Evolutionary conservation across 2,888 invertebrate species (phyloP), one percentile per base, ranked within the genome.

Genomic region (Spicauda simplicius): DNA sequence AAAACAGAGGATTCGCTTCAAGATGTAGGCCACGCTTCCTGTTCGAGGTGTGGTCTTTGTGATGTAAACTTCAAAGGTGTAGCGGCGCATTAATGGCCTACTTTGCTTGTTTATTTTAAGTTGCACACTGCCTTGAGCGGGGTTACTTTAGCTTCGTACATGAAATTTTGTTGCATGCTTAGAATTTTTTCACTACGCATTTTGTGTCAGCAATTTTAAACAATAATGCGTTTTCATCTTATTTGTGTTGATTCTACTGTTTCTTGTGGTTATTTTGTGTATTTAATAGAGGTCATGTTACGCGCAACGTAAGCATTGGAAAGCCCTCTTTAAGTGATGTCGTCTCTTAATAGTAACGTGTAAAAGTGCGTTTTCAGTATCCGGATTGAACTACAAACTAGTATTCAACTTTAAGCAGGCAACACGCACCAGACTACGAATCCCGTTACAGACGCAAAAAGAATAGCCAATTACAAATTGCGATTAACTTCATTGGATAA

Each of bases 401-500:
- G 19, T 8, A 20, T 41, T 41, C 7, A 25, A 12, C 14, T 33
- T 33, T n/a, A 18, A 52, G 53, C 25, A 14, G 19, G 4, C 25
- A 18, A 61, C 53, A 61, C 53, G 61, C 61, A 61, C 19, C 37
- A 18, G 61, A 53, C 54, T 30, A 41, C 48, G 30, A 45, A 45
- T 30, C 50, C 30, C 41, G 20, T 59, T 52, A 19, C 41, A 58
- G 58, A 41, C 52, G 52, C 18, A 64, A 59, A 64, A 58, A 64
- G 20, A 48, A 41, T 2, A 41, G 18, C 14, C 53, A 54, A 45
- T 50, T 54, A 30, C 30, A 54, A 65, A 59, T 59, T 65, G 54
- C 19, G 11, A 14, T 50, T 37, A 55, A 54, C 62, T 64, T 55
- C 59, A 70, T 71, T 67, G 70, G 58, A 73, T 69, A 73, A 72